Base-by-base conservation (phyloP, 2,797 vertebrate genomes). In the Phyllotis vaccarum region DNA sequence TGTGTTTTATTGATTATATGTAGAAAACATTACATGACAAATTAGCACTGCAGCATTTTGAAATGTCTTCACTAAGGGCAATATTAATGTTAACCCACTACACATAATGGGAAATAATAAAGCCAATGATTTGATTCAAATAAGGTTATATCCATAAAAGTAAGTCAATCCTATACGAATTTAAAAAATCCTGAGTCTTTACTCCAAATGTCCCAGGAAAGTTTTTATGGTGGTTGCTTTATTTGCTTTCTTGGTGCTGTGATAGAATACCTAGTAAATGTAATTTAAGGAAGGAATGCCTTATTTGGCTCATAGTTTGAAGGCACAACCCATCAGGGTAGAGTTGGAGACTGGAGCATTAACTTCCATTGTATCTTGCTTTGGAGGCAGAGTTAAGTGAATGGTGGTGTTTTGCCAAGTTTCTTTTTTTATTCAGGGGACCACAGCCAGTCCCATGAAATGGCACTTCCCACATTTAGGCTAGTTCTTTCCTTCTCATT, bases 101-200 rank as follows among this genome's bases (percentile, higher is more conserved):
- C 2, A 81, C 79, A 54, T 40, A 86, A 88, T 75, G n/a, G 27
- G 70, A 90, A 86, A 60, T 56, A 70, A 56, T 62, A 21, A 74
- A 89, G 72, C 49, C 2, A 46, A 3, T 89, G 54, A 70, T 76
- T 91, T 22, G n/a, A n/a, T n/a, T 70, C 37, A 86, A 87, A 90
- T 88, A 79, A 78, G 90, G 7, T 81, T n/a, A 12, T 70, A 86
- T 37, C 8, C 91, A 34, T 11, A 87, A 52, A 89, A 94, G 91
- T 64, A 81, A 94, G 88, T 13, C 0, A 31, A 58, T 78, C 14
- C 3, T 58, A 43, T 19, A 43, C 78, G 68, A 80, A 80, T 37
- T 80, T 22, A 79, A 70, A 60, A 80, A 75, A 68, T 92, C 46
- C 34, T 87, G 10, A 27, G 60, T n/a, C 9, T 5, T 70, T 88